Conservation (phyloP, 2,888 invertebrate genomes). For the Graphium colonna region DNA sequence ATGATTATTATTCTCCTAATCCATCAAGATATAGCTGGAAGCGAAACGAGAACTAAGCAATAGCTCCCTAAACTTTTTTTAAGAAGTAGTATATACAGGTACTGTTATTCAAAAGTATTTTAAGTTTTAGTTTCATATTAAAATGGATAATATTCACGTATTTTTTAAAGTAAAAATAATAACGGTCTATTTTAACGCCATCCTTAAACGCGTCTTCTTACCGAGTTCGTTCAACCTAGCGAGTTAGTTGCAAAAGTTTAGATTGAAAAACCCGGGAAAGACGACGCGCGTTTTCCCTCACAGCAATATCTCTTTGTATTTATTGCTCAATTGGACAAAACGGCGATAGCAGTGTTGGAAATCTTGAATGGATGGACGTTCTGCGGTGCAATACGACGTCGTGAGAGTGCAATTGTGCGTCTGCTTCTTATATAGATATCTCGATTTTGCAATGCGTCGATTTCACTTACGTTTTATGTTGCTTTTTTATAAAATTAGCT, state of each 20-base stretch:
- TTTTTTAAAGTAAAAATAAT: too few relatives aligned
- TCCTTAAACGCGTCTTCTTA: slow-evolving; percentile 1
- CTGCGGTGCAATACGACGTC: not conserved
- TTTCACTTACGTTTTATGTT: too few relatives aligned
- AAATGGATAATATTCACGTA: too few relatives aligned
- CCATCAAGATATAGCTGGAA: too few relatives aligned
- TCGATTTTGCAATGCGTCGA: not conserved
- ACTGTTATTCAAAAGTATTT: too few relatives aligned
- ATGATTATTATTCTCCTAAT: too few relatives aligned
- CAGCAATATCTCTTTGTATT: slow-evolving; percentile 9
- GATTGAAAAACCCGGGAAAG: slow-evolving; percentile 25
- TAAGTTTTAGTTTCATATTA: too few relatives aligned
- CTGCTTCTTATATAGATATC: not conserved
- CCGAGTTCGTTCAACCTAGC: slow-evolving; percentile 25
- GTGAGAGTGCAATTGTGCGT: not conserved
- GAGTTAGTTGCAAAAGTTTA: slow-evolving; percentile 31
- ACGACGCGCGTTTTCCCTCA: slow-evolving; percentile 3
- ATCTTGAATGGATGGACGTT: slow-evolving; percentile 3
- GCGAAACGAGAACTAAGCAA: too few relatives aligned
- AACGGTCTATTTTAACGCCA: not conserved
- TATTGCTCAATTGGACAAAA: slow-evolving; percentile 6
- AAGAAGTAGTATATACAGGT: too few relatives aligned
- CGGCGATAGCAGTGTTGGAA: slow-evolving; percentile 1
- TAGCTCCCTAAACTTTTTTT: too few relatives aligned
- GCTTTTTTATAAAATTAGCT: too few relatives aligned